Base-by-base conservation (phyloP, 2,888 invertebrate genomes). In the Cephus sareptanus region DNA sequence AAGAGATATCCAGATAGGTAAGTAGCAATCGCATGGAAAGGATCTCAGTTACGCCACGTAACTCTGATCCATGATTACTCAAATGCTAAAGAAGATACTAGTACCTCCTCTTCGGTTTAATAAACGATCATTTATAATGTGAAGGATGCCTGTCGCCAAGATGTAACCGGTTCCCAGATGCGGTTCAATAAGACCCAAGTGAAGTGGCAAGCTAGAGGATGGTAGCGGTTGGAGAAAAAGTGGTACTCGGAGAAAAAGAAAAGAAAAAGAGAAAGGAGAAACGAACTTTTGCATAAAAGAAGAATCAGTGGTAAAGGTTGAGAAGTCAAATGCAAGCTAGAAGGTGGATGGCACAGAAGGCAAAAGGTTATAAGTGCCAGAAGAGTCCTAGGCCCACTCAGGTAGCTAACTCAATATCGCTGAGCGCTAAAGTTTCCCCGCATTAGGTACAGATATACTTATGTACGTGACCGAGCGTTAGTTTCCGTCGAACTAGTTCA, bases 391-490 rank as follows among this genome's bases (percentile, higher is more conserved):
- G 31, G 33, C 13, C 71, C 71, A 23, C 33, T 71, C 71, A 71
- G 34, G 23, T 56, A 71, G 71, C 33, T 71, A 34, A 71, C 71
- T 71, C 71, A 11, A 71, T 71, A 71, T 71, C 31, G 71, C 34
- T 34, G 71, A 71, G 71, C 71, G 33, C 6, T 31, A 71, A 34
- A 71, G 71, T 71, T 31, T 71, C 33, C 31, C 30, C 15, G 13
- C n/a, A 4, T 12, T 34, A 34, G 31, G 34, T 33, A 31, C 31
- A 71, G 71, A 71, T 33, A 71, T 71, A 35, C 35, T 35, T 12
- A 71, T 23, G 71, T 71, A 71, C 71, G 71, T 71, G 71, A 71
- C 71, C 71, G 33, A 31, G 71, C 71, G 71, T 23, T 71, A 31
- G 31, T 31, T 34, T 71, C 11, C 33, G 34, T 34, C 71, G 15